Conservation (phyloP, 2,797 vertebrate genomes). For the Sebastes nivosus region DNA sequence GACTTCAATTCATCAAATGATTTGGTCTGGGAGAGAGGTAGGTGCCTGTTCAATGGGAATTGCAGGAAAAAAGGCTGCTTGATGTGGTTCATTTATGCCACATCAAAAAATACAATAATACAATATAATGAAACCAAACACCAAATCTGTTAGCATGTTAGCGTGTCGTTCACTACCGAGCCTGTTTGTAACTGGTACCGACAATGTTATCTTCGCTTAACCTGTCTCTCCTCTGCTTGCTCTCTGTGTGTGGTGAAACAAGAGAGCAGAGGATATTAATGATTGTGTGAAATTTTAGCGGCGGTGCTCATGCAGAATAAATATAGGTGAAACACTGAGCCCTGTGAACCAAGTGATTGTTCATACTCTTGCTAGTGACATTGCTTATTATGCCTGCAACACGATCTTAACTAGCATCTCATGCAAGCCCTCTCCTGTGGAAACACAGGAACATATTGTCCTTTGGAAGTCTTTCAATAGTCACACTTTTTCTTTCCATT, state of each 20-base stretch:
- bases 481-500: not conserved
- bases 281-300: too few relatives aligned
- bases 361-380: not conserved
- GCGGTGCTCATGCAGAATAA: not conserved
- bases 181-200: not conserved
- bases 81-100: constrained; percentile 9
- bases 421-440: not conserved
- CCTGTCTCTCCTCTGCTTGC: not conserved
- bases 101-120: not conserved
- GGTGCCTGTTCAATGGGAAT: constrained; percentile 2
- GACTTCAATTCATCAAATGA: constrained; percentile 64
- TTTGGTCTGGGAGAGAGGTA: constrained; percentile 28
- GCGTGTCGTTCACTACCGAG: not conserved
- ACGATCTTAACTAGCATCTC: not conserved
- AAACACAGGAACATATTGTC: not conserved
- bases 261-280: not conserved
- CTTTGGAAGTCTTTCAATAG: not conserved
- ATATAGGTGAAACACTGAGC: not conserved
- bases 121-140: too few relatives aligned
- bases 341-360: not conserved
- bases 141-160: not conserved
- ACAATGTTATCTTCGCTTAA: not conserved
- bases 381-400: not conserved
- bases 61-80: constrained; percentile 1
- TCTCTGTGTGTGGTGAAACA: not conserved